Percentiles rank a stretch among this genome's conserved stretches.
Evolutionary conservation across 1,140 invertebrate genomes (phyloP).

Genomic region (Drosophila mojavensis): DNA sequence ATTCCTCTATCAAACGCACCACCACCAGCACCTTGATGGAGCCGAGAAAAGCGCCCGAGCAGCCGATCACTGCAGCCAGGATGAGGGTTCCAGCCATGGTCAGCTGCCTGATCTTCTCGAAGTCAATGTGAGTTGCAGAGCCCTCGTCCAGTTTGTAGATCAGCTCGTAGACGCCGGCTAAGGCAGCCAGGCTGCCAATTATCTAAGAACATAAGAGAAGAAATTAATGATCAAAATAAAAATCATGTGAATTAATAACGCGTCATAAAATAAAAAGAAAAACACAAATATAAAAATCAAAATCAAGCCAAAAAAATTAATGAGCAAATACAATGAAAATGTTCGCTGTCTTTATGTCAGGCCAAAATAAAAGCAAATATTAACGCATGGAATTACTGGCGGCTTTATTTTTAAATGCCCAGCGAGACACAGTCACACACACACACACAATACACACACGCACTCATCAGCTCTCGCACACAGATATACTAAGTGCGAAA

Average conservation of each 20-base stretch:
- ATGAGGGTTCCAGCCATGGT: constrained; percentile 54
- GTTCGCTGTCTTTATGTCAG: constrained; percentile 12
- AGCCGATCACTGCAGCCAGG: constrained; percentile 67
- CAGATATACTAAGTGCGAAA: constrained; percentile 25
- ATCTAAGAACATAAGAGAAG: constrained; percentile 41
- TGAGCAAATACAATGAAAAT: constrained; percentile 36
- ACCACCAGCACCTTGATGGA: constrained; percentile 72
- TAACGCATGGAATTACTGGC: constrained; percentile 71
- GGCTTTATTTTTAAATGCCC: constrained; percentile 71
- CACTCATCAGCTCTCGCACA: constrained; percentile 22
- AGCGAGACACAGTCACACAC: not conserved
- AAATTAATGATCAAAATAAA: constrained; percentile 24
- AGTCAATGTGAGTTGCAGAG: constrained; percentile 60
- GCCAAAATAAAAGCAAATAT: constrained; percentile 36
- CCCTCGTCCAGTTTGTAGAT: constrained; percentile 58
- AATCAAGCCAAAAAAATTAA: constrained; percentile 9
- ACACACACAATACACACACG: constrained; percentile 15
- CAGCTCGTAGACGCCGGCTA: constrained; percentile 70
- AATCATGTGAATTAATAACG: constrained; percentile 51
- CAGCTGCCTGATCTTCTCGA: constrained; percentile 66
- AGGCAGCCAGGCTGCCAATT: constrained; percentile 61
- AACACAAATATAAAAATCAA: constrained; percentile 46
- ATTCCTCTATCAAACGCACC: constrained; percentile 37
- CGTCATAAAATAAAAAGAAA: constrained; percentile 32
- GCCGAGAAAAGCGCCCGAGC: constrained; percentile 67